Conservation (phyloP, 2,797 vertebrate genomes). For the Lepidocolaptes lacrymiger region DNA sequence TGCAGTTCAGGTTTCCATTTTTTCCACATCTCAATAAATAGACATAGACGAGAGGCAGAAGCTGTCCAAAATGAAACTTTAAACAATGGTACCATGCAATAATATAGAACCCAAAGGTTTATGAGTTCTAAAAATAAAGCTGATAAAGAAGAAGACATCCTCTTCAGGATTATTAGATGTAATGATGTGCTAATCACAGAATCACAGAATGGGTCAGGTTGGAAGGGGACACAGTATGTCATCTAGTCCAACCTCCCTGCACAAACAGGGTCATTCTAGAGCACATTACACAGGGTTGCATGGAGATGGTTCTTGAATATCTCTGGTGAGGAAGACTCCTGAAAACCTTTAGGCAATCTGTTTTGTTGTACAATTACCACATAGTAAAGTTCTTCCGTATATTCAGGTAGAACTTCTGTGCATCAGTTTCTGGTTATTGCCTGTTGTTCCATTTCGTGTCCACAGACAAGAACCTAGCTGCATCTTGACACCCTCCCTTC, state of each 20-base stretch:
- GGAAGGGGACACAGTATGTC: neutral
- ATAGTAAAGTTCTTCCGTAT: neutral
- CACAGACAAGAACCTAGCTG: neutral
- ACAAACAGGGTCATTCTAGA: neutral
- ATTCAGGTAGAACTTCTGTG: neutral
- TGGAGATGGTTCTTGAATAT: neutral
- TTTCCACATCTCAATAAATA: neutral
- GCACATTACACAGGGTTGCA: neutral
- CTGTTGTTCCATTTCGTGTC: neutral
- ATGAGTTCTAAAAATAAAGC: neutral
- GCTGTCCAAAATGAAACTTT: neutral
- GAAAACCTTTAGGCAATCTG: neutral
- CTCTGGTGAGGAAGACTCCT: neutral
- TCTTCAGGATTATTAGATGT: neutral
- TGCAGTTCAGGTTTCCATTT: neutral
- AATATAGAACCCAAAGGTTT: neutral
- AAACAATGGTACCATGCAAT: neutral
- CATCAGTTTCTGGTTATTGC: neutral
- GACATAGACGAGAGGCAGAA: neutral
- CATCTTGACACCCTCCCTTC: neutral
- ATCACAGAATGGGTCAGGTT: neutral
- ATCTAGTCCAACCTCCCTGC: neutral
- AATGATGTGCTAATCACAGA: neutral
- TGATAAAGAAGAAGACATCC: neutral
- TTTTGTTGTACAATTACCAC: neutral